phyloP scores from a whole-genome alignment of 2,888 invertebrate genomes.

The Drosophila kambysellisi region DNA sequence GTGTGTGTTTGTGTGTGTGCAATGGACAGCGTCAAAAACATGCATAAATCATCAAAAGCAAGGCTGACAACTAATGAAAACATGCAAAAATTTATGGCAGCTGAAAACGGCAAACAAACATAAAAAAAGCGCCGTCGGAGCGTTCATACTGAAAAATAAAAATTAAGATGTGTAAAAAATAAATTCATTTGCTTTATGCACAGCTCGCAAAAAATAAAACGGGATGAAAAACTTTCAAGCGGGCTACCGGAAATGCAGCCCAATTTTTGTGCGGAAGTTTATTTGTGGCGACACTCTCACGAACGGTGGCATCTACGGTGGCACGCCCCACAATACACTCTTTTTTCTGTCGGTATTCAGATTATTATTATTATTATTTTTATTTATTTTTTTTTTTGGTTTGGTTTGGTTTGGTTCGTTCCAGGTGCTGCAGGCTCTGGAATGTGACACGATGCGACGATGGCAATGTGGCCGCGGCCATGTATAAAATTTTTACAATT shows the following conservation, averaged over 20 bases:
- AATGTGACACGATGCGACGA: slow-evolving; percentile 72
- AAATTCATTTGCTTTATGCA: slow-evolving; percentile 76
- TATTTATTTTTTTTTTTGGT: background rate
- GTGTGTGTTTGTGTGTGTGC: slow-evolving; percentile 7
- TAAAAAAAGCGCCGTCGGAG: slow-evolving; percentile 39
- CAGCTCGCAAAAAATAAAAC: slow-evolving; percentile 51
- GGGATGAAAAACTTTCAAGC: slow-evolving; percentile 20
- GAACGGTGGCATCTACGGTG: slow-evolving; percentile 16
- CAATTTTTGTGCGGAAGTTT: slow-evolving; percentile 78
- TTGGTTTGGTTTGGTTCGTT: slow-evolving; percentile 6
- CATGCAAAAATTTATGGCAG: slow-evolving; percentile 76
- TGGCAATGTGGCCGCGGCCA: slow-evolving; percentile 73
- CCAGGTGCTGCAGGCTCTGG: slow-evolving; percentile 50
- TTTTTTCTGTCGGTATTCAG: background rate
- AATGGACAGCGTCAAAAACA: slow-evolving; percentile 68
- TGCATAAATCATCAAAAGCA: slow-evolving; percentile 80
- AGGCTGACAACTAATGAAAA: slow-evolving; percentile 79
- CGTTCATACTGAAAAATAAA: slow-evolving; percentile 72
- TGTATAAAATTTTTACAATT: slow-evolving; percentile 80
- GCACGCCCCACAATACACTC: slow-evolving; percentile 10
- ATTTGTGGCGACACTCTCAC: slow-evolving; percentile 76
- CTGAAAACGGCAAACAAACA: slow-evolving; percentile 49
- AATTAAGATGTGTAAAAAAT: slow-evolving; percentile 53
- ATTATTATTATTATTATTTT: background rate
- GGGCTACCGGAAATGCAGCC: slow-evolving; percentile 65